A percentile compares a stretch with the other conserved stretches of the same genome.
phyloP scores from a whole-genome alignment of 2,797 vertebrate species.

The Trachops cirrhosus region DNA sequence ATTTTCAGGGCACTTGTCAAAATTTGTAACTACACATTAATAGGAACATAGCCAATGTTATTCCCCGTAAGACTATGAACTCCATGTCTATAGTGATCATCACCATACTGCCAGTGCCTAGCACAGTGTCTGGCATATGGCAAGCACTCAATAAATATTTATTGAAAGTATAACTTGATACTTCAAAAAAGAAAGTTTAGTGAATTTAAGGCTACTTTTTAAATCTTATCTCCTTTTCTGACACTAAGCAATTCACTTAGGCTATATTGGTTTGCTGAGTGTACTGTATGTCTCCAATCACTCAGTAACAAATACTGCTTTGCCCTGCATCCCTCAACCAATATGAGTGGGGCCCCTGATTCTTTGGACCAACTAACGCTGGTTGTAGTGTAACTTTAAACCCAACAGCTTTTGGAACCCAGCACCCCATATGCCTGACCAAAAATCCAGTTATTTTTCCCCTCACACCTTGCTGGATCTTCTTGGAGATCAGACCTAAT shows the following conservation, averaged over 20 bases:
- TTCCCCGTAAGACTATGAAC: neutral
- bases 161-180: neutral
- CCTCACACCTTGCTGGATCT: neutral
- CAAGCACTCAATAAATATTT: neutral
- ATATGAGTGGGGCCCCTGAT: too few species aligned
- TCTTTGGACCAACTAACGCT: neutral
- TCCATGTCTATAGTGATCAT: too few species aligned
- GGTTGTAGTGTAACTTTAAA: neutral
- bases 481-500: accelerated
- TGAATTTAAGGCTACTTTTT: neutral
- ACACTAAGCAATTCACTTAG: too few species aligned
- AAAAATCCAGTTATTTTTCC: too few species aligned
- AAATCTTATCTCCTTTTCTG: too few species aligned
- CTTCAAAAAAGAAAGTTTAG: neutral
- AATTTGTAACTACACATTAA: neutral
- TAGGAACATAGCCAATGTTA: neutral
- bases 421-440: accelerated
- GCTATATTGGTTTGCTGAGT: neutral
- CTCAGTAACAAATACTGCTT: neutral
- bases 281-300: neutral
- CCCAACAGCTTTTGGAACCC: neutral
- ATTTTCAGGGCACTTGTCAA: neutral
- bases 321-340: neutral
- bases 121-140: neutral
- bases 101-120: neutral